Evolutionary conservation across 2,888 invertebrate species (phyloP), one percentile per base, ranked within the genome.

Genomic region (Drosophila kokeensis): DNA sequence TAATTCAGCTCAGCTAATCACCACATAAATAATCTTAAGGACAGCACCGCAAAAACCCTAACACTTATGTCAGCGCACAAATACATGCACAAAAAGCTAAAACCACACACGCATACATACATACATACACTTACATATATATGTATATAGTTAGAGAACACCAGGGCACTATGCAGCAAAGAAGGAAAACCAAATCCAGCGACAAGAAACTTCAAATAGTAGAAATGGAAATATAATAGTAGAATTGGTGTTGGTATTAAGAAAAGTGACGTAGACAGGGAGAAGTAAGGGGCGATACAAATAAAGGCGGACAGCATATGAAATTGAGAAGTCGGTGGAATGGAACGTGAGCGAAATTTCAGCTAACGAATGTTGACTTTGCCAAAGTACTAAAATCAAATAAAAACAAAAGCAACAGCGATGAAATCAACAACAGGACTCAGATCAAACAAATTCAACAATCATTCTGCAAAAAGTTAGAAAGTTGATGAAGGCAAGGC

Each of bases 1-100:
- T 91, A 91, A 92, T 82, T 92, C 91, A 89, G 82, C 60, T 68
- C 74, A 81, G 83, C 89, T 92, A 92, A 92, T 91, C 92, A 89
- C 92, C 91, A 91, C 90, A 91, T 91, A 92, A 92, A 91, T 91
- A 90, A 91, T 90, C 82, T 80, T 78, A 82, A 82, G 80, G 82
- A 84, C 79, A 78, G 69, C 69, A 61, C 65, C 72, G 21, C 67
- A 40, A 55, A 49, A n/a, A 45, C 48, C 36, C 48, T 34, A 77
- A 27, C 45, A 61, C 32, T 52, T 40, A 54, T 36, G 38, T 49
- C 45, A 42, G 49, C 48, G 34, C 62, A 69, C 61, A 70, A 57
- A 49, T 49, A 29, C 40, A 57, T 57, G 29, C 40, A 57, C 38
- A 55, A 29, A 1, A 27, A 11, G 13, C 38, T 36, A 3, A 53